Percentiles rank a stretch among this genome's conserved stretches.
Evolutionary conservation across 2,797 vertebrate species (phyloP).

Genomic region (Diceros bicornis): DNA sequence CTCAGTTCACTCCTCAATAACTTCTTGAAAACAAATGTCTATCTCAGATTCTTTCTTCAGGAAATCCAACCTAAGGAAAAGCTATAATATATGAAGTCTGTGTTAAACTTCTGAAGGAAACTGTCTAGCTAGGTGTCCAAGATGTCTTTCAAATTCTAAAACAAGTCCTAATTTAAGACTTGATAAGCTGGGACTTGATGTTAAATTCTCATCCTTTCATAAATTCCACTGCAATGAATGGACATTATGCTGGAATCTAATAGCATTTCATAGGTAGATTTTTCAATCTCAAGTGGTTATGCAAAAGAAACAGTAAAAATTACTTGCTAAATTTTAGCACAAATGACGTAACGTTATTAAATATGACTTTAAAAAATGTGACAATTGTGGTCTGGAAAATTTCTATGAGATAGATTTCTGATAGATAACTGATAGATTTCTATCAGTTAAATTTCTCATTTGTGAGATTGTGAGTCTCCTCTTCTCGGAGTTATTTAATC

Average conservation of each 20-base stretch:
- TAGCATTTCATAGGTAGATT: not conserved
- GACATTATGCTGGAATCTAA: not conserved
- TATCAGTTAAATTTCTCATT: constrained; percentile 2
- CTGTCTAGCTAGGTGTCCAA: not conserved
- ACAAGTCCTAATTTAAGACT: not conserved
- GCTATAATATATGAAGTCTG: not conserved
- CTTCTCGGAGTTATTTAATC: not conserved
- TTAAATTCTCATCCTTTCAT: not conserved
- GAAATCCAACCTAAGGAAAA: not conserved
- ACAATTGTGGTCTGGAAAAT: not conserved
- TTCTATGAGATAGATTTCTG: not conserved
- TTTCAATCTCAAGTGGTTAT: constrained; percentile 3
- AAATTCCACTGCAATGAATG: not conserved
- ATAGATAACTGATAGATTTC: too few relatives aligned
- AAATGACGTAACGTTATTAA: not conserved
- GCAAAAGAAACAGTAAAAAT: not conserved
- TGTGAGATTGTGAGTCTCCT: not conserved
- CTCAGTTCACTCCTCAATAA: not conserved
- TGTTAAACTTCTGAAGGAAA: not conserved
- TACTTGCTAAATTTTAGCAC: not conserved
- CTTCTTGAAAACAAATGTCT: not conserved
- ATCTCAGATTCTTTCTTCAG: not conserved
- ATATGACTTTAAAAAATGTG: not conserved
- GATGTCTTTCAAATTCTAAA: not conserved
- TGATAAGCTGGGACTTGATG: not conserved